A percentile compares a stretch with the other conserved stretches of the same genome.
These are phyloP conservation scores for Euwallacea fornicatus DNA, from an alignment of 1,140 invertebrate genomes.

Conservation along the genomic window DNA sequence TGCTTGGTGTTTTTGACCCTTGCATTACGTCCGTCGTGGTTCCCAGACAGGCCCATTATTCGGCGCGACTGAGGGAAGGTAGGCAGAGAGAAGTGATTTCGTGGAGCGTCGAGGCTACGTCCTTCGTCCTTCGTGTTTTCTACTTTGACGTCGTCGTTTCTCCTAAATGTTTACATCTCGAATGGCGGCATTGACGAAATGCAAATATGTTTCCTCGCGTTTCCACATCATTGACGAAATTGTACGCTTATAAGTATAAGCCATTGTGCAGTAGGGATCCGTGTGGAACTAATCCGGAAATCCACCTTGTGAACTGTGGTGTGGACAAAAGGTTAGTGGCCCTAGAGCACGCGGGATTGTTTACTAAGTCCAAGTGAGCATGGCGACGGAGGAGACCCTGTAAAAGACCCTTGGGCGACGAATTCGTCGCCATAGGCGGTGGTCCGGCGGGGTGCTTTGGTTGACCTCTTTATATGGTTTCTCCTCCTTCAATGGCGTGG, in stretches of 20 bases:
- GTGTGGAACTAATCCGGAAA: constrained; percentile 40
- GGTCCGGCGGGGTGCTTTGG: constrained; percentile 17
- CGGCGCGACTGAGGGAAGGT: constrained; percentile 33
- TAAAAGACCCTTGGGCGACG: constrained; percentile 1
- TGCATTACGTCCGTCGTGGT: constrained; percentile 40
- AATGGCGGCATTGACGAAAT: constrained; percentile 29
- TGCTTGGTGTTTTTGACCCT: constrained; percentile 60
- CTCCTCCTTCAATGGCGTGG: constrained; percentile 64
- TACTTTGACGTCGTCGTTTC: constrained; percentile 25
- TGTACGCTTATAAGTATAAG: too few relatives aligned
- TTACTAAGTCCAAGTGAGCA: constrained; percentile 46
- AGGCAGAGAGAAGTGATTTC: constrained; percentile 22
- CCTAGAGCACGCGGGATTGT: constrained; percentile 50
- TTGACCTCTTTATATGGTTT: constrained; percentile 35
- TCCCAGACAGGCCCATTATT: constrained; percentile 49
- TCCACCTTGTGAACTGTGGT: constrained; percentile 37
- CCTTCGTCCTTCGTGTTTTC: constrained; percentile 11
- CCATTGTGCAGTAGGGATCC: too few relatives aligned
- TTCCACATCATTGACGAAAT: constrained; percentile 1
- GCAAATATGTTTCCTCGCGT: constrained; percentile 17
- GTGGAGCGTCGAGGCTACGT: constrained; percentile 20
- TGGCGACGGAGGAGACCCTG: constrained; percentile 16
- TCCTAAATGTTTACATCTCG: constrained; percentile 22
- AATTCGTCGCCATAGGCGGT: constrained; percentile 20
- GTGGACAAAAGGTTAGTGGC: constrained; percentile 49